Percentiles rank a stretch among this genome's conserved stretches.
Evolutionary conservation across 2,888 invertebrate genomes (phyloP).

Genomic region (Adelognathus sp.): DNA sequence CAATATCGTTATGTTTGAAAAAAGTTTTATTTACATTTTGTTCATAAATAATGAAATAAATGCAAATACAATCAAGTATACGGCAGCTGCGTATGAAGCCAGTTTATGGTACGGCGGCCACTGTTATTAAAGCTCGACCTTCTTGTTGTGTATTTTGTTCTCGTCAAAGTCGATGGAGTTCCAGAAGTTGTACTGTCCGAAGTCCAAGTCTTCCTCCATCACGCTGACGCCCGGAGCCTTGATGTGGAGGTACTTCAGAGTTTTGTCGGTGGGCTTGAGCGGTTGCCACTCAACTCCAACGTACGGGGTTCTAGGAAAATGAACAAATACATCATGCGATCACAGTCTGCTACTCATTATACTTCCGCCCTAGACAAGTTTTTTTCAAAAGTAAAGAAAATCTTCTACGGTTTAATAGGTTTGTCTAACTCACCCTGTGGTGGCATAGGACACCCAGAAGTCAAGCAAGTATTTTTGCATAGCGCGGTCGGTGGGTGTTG

Average conservation of each 20-base stretch:
- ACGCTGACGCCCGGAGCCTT: slow-evolving; percentile 80
- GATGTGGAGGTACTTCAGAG: slow-evolving; percentile 83
- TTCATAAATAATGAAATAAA: neutral
- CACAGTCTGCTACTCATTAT: too few relatives aligned
- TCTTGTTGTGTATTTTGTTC: slow-evolving; percentile 82
- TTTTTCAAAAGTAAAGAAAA: too few relatives aligned
- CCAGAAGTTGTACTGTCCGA: slow-evolving; percentile 85
- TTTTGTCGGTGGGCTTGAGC: slow-evolving; percentile 80
- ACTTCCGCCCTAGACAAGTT: too few relatives aligned
- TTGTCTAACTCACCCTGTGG: slow-evolving; percentile 83
- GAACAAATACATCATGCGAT: neutral
- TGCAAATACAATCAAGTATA: neutral
- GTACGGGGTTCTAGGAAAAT: slow-evolving; percentile 80
- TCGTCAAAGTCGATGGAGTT: slow-evolving; percentile 84
- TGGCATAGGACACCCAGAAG: slow-evolving; percentile 83
- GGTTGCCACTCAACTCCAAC: slow-evolving; percentile 81
- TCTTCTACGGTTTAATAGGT: neutral
- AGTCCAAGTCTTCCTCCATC: slow-evolving; percentile 80
- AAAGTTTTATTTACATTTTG: neutral
- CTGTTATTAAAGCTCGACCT: slow-evolving; percentile 59
- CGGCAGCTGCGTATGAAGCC: neutral
- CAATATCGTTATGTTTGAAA: neutral
- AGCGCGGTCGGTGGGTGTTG: slow-evolving; percentile 81
- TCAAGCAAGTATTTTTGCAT: slow-evolving; percentile 83
- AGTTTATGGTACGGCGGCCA: neutral